Evolutionary conservation across 2,888 invertebrate species (phyloP).

Genomic region (Acanthopleura granulata): DNA sequence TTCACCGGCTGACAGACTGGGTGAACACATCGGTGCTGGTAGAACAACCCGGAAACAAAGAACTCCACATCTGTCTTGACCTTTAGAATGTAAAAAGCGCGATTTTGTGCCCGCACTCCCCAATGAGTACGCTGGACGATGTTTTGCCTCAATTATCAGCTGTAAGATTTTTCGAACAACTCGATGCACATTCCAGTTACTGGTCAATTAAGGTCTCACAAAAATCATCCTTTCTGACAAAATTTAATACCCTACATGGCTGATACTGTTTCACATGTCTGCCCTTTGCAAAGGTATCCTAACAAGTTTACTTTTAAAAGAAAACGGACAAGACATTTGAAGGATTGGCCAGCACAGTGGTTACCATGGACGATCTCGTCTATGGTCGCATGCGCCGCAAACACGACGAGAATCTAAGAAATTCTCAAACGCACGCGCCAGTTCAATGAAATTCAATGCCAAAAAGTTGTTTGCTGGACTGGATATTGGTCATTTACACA

Average conservation of each 20-base stretch:
- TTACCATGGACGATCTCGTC: conserved; percentile 30
- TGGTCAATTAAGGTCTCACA: conserved; percentile 32
- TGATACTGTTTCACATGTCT: conserved; percentile 25
- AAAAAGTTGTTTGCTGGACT: neutral
- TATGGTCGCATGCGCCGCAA: conserved; percentile 26
- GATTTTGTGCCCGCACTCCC: too few species aligned
- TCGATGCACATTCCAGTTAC: conserved; percentile 37
- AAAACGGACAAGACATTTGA: conserved; percentile 26
- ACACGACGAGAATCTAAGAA: conserved; percentile 28
- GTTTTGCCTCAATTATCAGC: conserved; percentile 20
- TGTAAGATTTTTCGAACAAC: conserved; percentile 32
- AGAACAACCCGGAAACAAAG: too few species aligned
- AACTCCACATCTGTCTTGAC: too few species aligned
- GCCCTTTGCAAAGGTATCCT: conserved; percentile 29
- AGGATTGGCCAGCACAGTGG: conserved; percentile 25
- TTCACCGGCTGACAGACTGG: too few species aligned
- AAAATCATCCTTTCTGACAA: conserved; percentile 23
- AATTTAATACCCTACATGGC: conserved; percentile 30
- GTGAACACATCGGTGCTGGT: too few species aligned
- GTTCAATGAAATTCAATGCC: neutral
- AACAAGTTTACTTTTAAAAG: conserved; percentile 31
- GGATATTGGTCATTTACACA: too few species aligned
- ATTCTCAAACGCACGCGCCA: neutral
- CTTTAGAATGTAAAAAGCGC: too few species aligned
- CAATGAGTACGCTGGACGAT: too few species aligned